Conservation (phyloP, 2,113 vertebrate genomes). For the Collichthys lucidus region DNA sequence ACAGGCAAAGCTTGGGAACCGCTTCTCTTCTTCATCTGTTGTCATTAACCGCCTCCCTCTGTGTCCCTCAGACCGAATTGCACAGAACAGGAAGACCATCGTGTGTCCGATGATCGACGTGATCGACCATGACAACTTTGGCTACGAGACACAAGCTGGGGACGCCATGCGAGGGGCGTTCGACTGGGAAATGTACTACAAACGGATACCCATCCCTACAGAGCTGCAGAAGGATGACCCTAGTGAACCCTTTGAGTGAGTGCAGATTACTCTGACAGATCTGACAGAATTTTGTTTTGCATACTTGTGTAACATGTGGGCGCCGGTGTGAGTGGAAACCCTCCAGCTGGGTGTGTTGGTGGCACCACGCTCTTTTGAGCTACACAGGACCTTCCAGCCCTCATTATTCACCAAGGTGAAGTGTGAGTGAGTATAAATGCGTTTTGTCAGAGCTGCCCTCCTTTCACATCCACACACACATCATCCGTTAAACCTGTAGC, state of each 20-base stretch:
- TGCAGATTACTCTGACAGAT: constrained; percentile 36
- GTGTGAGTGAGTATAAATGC: not conserved
- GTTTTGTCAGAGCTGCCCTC: not conserved
- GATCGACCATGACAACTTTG: constrained; percentile 97
- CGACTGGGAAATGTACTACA: constrained; percentile 99
- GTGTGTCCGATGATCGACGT: constrained; percentile 99
- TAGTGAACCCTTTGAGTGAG: constrained; percentile 98
- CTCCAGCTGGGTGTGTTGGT: not conserved
- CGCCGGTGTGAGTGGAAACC: not conserved
- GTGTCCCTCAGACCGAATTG: constrained; percentile 90
- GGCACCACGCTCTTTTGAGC: not conserved
- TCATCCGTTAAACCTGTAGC: not conserved
- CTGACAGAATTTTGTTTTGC: not conserved
- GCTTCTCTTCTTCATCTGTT: not conserved
- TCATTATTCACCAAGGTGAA: not conserved
- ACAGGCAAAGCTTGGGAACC: not conserved
- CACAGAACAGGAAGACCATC: constrained; percentile 93
- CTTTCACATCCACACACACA: not conserved
- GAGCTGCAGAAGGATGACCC: constrained; percentile 91
- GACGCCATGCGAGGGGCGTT: constrained; percentile 98
- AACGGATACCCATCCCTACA: constrained; percentile 95
- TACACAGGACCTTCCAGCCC: not conserved
- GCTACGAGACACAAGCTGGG: constrained; percentile 95
- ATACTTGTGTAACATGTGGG: not conserved
- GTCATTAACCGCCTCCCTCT: not conserved